Percentiles rank a stretch among this genome's conserved stretches.
Conservation (phyloP, 2,888 invertebrate genomes). For the Cabera pusaria region DNA sequence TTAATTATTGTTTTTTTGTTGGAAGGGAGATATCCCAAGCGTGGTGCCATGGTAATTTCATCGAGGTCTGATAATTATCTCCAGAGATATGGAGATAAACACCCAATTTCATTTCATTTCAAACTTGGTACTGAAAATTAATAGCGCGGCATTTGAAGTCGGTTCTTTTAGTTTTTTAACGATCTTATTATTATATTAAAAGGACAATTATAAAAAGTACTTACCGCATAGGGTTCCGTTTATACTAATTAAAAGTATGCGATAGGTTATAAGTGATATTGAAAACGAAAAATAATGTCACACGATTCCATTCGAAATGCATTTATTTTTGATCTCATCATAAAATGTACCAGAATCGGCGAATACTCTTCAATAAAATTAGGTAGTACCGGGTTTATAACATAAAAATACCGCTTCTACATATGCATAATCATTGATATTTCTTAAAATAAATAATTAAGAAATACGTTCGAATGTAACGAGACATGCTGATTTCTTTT, state of each 20-base stretch:
- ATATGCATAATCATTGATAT: conserved; percentile 25
- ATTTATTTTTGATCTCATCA: conserved; percentile 79
- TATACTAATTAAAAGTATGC: conserved; percentile 32
- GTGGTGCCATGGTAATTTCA: no score
- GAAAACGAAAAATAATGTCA: conserved; percentile 36
- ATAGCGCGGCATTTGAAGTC: no score
- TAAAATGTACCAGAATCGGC: conserved; percentile 31
- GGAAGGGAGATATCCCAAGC: no score
- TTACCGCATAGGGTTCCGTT: conserved; percentile 34
- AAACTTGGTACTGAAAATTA: no score
- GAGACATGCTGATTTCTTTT: conserved; percentile 28
- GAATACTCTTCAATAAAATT: conserved; percentile 16
- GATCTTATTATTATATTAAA: no score
- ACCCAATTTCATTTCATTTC: no score
- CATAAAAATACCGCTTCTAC: conserved; percentile 32
- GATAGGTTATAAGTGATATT: conserved; percentile 31
- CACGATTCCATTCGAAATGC: conserved; percentile 58
- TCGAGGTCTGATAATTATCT: no score
- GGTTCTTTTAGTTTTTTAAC: no score
- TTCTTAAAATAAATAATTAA: conserved; percentile 26
- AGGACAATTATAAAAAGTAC: no score
- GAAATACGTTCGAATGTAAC: conserved; percentile 15
- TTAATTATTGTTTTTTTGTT: no score
- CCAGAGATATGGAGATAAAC: no score
- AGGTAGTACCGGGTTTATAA: conserved; percentile 19